Evolutionary conservation across 1,140 invertebrate species (phyloP).

Genomic region (Fopius arisanus): DNA sequence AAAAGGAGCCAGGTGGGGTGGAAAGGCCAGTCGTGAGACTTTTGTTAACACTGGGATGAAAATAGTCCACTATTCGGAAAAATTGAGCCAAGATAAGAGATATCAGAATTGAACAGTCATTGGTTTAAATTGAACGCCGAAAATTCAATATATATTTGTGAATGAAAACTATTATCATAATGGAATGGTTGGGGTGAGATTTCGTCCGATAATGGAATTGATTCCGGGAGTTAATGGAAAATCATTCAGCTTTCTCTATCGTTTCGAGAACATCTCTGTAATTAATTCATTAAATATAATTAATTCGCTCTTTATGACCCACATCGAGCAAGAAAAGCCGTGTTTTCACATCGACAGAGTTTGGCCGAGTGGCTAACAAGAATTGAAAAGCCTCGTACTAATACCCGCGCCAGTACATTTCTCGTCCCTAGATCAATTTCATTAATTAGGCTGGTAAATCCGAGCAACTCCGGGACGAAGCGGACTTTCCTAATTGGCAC

Average conservation of each 20-base stretch:
- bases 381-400: neutral
- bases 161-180: neutral
- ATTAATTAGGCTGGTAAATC: conserved; percentile 60
- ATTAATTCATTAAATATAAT: neutral
- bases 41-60: neutral
- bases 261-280: neutral
- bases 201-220: neutral
- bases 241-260: neutral
- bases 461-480: conserved; percentile 29
- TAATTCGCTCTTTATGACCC: neutral
- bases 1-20: neutral
- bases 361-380: neutral
- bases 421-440: conserved; percentile 52
- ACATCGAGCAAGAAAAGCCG: neutral
- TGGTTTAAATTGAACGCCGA: neutral
- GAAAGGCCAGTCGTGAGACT: neutral
- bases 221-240: no score
- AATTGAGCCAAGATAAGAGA: neutral
- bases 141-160: neutral
- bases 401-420: neutral
- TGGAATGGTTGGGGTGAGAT: neutral
- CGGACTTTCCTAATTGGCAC: conserved; percentile 12
- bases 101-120: neutral
- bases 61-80: neutral
- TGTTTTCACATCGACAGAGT: neutral